Conservation (phyloP, 1,140 invertebrate species). For the Tyrophagus putrescentiae region DNA sequence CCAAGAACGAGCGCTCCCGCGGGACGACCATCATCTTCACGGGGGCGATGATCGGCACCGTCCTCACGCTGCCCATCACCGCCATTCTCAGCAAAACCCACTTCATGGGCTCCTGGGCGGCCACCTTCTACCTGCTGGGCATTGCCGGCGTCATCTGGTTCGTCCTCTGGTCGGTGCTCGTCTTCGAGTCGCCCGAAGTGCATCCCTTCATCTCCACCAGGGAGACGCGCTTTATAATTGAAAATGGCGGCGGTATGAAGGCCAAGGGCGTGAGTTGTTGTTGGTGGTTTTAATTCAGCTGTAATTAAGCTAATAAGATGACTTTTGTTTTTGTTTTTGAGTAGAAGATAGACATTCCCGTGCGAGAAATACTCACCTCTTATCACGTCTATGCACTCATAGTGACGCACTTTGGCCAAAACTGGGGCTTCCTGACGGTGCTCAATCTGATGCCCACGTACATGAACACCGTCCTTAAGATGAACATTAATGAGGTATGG, state of each 20-base stretch:
- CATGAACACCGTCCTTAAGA: slow-evolving; percentile 72
- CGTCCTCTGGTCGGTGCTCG: slow-evolving; percentile 21
- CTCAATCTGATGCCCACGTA: slow-evolving; percentile 85
- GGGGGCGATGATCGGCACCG: slow-evolving; percentile 31
- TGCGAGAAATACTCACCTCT: slow-evolving; percentile 59
- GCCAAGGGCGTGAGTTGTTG: slow-evolving; percentile 22
- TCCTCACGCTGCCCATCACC: slow-evolving; percentile 28
- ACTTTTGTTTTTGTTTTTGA: slow-evolving; percentile 26
- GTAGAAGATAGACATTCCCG: slow-evolving; percentile 48
- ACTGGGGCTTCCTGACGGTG: slow-evolving; percentile 87
- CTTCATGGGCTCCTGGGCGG: slow-evolving; percentile 24
- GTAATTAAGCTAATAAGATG: not conserved
- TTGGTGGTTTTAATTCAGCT: not conserved
- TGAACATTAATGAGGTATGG: slow-evolving; percentile 70
- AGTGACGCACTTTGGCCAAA: slow-evolving; percentile 70
- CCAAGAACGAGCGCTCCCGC: slow-evolving; percentile 18
- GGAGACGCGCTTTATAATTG: slow-evolving; percentile 40
- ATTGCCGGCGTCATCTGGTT: slow-evolving; percentile 23
- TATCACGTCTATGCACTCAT: slow-evolving; percentile 80
- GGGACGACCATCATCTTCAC: slow-evolving; percentile 15
- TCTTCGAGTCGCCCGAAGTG: slow-evolving; percentile 19
- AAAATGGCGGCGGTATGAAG: slow-evolving; percentile 25
- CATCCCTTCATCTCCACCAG: slow-evolving; percentile 23
- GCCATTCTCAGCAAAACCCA: slow-evolving; percentile 6
- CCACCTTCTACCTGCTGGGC: slow-evolving; percentile 25